Conservation (phyloP, 1,140 invertebrate species). For the Anoplolepis gracilipes region DNA sequence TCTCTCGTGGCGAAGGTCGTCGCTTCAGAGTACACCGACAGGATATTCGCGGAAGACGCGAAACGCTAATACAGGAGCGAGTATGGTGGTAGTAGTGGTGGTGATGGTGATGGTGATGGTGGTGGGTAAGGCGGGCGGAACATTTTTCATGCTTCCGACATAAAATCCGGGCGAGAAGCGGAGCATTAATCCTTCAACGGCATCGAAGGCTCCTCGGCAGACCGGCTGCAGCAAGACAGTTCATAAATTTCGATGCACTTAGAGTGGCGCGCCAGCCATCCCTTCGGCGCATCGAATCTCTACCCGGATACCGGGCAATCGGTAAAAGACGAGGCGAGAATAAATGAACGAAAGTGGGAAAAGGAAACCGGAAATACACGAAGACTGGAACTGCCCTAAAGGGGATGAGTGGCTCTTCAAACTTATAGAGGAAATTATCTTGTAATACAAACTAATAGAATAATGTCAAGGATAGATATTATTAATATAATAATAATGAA, state of each 20-base stretch:
- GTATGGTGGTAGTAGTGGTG: not conserved
- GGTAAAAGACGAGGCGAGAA: constrained; percentile 48
- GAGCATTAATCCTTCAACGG: constrained; percentile 71
- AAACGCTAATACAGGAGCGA: constrained; percentile 3
- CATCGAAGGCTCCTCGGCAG: constrained; percentile 46
- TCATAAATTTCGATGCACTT: constrained; percentile 78
- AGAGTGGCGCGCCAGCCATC: constrained; percentile 51
- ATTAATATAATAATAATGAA: not conserved
- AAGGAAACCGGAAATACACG: not conserved
- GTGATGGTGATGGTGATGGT: not conserved
- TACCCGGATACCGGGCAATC: constrained; percentile 23
- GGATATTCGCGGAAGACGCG: constrained; percentile 8
- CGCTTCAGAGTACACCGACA: constrained; percentile 15
- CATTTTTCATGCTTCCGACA: constrained; percentile 72
- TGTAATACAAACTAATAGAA: not conserved
- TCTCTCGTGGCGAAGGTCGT: constrained; percentile 38
- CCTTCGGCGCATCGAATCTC: constrained; percentile 42
- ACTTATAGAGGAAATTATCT: not conserved
- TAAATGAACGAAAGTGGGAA: not conserved
- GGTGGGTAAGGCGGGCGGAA: constrained; percentile 41
- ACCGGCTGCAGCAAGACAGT: constrained; percentile 57
- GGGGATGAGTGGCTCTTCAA: not conserved
- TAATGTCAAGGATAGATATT: not conserved
- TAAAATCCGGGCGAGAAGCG: constrained; percentile 67
- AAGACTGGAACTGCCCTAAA: not conserved